These are phyloP conservation scores for Tapirus indicus DNA, from an alignment of 2,797 vertebrate genomes.

Conservation along the genomic window DNA sequence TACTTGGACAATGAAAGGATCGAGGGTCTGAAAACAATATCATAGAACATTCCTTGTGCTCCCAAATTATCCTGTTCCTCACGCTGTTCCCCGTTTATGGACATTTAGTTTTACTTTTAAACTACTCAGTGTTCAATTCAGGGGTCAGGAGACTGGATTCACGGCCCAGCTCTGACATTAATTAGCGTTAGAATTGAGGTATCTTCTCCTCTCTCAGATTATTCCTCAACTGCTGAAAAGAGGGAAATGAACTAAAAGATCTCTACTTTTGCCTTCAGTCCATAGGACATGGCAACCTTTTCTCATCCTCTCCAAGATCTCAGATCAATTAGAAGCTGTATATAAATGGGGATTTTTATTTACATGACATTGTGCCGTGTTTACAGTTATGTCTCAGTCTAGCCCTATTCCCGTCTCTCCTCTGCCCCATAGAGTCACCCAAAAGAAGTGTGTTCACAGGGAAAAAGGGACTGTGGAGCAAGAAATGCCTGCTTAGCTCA, in stretches of 20 bases:
- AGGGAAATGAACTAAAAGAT: neutral
- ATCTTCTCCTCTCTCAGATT: neutral
- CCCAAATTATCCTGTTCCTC: neutral
- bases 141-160: neutral
- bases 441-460: neutral
- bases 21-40: neutral
- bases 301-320: neutral
- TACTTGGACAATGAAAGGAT: neutral
- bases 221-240: neutral
- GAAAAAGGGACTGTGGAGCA: neutral
- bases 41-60: neutral
- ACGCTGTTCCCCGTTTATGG: neutral
- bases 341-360: neutral
- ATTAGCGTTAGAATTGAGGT: neutral
- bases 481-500: neutral
- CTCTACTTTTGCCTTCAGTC: neutral
- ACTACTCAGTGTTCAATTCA: neutral
- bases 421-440: fast-evolving
- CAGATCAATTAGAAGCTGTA: neutral
- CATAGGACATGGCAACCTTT: neutral
- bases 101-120: neutral
- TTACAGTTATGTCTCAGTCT: neutral
- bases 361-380: neutral
- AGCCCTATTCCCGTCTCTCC: neutral
- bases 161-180: neutral